A percentile compares a stretch with the other conserved stretches of the same genome.
Evolutionary conservation across 2,113 vertebrate species (phyloP).

Genomic region (Sphaerodactylus townsendi): DNA sequence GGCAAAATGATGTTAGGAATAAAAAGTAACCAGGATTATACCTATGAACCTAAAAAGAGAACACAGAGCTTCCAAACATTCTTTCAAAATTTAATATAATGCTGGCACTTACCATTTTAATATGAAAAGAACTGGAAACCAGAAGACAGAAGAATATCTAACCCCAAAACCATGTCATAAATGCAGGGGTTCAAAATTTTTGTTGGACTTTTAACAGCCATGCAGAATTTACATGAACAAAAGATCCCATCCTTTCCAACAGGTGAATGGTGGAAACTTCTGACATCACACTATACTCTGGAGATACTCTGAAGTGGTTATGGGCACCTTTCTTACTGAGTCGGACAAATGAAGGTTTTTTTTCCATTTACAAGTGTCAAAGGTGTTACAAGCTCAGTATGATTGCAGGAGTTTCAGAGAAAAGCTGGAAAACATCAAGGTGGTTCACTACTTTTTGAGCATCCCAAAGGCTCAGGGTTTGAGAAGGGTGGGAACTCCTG

Average conservation of each 20-base stretch:
- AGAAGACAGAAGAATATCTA: background rate
- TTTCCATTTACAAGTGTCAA: background rate
- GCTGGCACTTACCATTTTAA: conserved; percentile 3
- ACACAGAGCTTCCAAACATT: conserved; percentile 36
- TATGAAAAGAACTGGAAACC: background rate
- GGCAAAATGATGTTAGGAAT: background rate
- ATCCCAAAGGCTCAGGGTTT: background rate
- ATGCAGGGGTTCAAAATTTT: background rate
- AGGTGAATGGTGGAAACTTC: background rate
- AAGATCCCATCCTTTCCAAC: background rate
- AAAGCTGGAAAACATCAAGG: background rate
- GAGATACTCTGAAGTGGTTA: background rate
- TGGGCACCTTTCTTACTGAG: background rate
- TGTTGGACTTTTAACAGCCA: background rate
- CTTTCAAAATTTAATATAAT: conserved; percentile 31
- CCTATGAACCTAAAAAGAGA: conserved; percentile 37
- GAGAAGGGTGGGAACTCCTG: background rate
- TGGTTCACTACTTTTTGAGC: background rate
- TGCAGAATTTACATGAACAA: background rate
- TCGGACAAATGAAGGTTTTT: too few relatives aligned
- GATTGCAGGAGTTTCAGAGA: background rate
- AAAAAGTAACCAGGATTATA: background rate
- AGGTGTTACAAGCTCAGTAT: background rate
- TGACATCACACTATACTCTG: background rate
- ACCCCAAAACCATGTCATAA: conserved; percentile 11